Percentiles rank a stretch among this genome's conserved stretches.
Conservation (phyloP, 2,113 vertebrate genomes). For the Anoura caudifer region DNA sequence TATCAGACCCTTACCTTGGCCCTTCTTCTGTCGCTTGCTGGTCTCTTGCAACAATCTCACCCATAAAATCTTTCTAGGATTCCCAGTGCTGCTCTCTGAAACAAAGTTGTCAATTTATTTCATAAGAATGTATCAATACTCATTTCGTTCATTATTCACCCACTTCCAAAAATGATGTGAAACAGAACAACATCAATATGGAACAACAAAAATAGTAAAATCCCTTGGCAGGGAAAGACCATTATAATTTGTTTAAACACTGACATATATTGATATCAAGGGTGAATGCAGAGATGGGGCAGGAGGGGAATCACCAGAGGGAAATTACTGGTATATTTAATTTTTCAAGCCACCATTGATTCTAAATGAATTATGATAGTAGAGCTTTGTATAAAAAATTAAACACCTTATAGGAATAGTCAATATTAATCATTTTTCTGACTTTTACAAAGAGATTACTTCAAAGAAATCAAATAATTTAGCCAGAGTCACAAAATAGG, state of each 20-base stretch:
- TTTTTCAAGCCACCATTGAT: constrained; percentile 31
- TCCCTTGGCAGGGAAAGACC: background rate
- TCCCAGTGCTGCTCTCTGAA: background rate
- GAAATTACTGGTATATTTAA: constrained; percentile 13
- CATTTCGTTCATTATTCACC: background rate
- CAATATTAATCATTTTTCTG: background rate
- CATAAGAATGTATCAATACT: background rate
- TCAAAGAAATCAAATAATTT: background rate
- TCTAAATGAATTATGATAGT: background rate
- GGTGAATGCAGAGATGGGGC: background rate
- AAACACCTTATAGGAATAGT: background rate
- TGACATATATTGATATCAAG: background rate
- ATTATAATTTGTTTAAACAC: constrained; percentile 16
- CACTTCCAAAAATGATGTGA: constrained; percentile 4
- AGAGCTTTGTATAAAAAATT: background rate
- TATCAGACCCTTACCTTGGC: background rate
- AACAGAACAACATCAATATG: constrained; percentile 9
- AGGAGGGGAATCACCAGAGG: background rate
- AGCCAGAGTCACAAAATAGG: background rate
- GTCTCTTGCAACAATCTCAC: background rate
- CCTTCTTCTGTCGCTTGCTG: background rate
- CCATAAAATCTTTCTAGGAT: background rate
- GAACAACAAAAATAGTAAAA: background rate
- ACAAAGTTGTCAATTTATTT: background rate
- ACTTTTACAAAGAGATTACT: constrained; percentile 12